These are phyloP conservation scores for Tapirus terrestris DNA, from an alignment of 2,113 vertebrate species.

Conservation along the genomic window DNA sequence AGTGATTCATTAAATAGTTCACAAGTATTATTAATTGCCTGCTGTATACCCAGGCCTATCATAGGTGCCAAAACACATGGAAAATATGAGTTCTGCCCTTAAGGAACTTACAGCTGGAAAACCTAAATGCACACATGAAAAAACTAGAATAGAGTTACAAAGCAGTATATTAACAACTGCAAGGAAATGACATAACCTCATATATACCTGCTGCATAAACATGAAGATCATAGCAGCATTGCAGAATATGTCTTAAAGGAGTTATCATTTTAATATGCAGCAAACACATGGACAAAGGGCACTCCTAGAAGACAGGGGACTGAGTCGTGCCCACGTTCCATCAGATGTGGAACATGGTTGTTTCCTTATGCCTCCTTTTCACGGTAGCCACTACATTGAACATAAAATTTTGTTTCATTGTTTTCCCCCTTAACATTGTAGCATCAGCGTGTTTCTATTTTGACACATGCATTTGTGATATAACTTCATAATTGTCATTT, in stretches of 20 bases:
- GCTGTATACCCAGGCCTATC: background rate
- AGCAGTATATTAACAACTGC: background rate
- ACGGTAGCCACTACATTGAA: background rate
- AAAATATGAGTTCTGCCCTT: background rate
- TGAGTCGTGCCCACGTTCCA: background rate
- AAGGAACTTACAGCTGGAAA: background rate
- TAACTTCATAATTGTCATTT: background rate
- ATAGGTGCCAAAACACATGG: background rate
- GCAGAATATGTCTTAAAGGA: background rate
- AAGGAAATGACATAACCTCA: background rate
- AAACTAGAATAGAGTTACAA: background rate
- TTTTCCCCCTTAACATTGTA: background rate
- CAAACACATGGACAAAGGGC: background rate
- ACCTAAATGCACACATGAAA: background rate
- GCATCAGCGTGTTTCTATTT: background rate
- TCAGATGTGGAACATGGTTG: rapidly evolving
- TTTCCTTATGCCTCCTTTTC: background rate
- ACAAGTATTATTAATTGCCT: background rate
- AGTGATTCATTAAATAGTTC: background rate
- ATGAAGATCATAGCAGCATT: background rate
- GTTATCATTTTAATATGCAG: background rate
- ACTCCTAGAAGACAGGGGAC: background rate
- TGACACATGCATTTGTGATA: background rate
- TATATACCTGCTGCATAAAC: background rate
- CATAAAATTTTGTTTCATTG: background rate